A percentile compares a stretch with the other conserved stretches of the same genome.
These are phyloP conservation scores for Spondyliosoma cantharus DNA, from an alignment of 2,797 vertebrate species.

Conservation along the genomic window DNA sequence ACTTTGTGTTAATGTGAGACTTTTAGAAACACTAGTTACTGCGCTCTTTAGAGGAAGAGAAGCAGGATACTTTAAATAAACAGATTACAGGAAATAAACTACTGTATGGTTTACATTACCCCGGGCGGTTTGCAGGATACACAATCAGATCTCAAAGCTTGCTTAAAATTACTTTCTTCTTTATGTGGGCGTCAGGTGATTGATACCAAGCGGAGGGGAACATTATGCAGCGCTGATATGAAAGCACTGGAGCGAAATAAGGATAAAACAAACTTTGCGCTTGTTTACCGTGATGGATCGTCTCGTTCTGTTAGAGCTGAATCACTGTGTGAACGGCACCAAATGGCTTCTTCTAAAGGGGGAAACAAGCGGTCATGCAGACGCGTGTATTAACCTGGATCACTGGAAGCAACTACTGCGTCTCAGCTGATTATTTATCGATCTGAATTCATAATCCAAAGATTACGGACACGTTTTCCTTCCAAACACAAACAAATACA, in stretches of 20 bases:
- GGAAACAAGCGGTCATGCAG: neutral
- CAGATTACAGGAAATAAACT: conserved; percentile 42
- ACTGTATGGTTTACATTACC: conserved; percentile 32
- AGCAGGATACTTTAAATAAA: conserved; percentile 48
- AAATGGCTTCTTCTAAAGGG: conserved; percentile 13
- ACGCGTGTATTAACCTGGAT: conserved; percentile 5
- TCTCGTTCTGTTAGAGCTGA: conserved; percentile 22
- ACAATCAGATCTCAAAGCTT: conserved; percentile 57
- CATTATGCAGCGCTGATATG: conserved; percentile 48
- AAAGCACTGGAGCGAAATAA: conserved; percentile 33
- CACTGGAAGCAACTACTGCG: neutral
- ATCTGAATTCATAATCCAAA: conserved; percentile 30
- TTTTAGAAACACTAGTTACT: conserved; percentile 24
- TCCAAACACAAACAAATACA: conserved; percentile 4
- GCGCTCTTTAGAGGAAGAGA: conserved; percentile 22
- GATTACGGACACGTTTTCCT: neutral
- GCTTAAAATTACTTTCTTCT: conserved; percentile 47
- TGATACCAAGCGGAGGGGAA: conserved; percentile 42
- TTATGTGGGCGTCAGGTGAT: conserved; percentile 49
- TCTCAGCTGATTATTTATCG: conserved; percentile 11
- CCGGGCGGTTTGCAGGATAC: conserved; percentile 33
- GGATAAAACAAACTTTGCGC: conserved; percentile 38
- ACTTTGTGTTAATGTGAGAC: conserved; percentile 29
- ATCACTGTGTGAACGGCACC: conserved; percentile 12
- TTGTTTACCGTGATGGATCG: conserved; percentile 51